Base-by-base conservation (phyloP, 2,797 vertebrate genomes). In the Rhinatrema bivittatum region DNA sequence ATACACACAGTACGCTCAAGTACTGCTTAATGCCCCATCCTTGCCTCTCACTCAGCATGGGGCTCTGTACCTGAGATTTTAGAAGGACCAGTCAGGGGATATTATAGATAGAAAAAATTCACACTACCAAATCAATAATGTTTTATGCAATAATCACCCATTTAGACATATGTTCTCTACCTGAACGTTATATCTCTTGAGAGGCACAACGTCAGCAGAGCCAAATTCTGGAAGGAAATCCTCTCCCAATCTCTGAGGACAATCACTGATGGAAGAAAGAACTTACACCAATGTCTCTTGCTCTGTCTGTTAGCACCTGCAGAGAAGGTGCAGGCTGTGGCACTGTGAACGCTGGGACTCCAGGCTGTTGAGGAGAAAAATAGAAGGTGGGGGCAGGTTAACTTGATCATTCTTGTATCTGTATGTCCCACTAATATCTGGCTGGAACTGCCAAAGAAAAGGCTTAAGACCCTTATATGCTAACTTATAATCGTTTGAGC, bases 261-360 rank as follows among this genome's bases (percentile, higher is more conserved):
- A 16, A 7, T 11, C 3, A n/a, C n/a, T n/a, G n/a, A n/a, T n/a
- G n/a, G n/a, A n/a, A n/a, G 17, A 3, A 14, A 16, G 8, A 10
- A 36, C 87, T 89, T 51, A 96, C 94, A 16, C 56, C 52, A 1
- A 56, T 70, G 45, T 94, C 86, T 56, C 61, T 69, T 2, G 93
- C 90, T 12, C 88, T 48, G n/a, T 86, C 77, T 37, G 51, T 64
- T 29, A 97, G 84, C 33, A 94, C 85, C 0, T 60, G 67, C 82
- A 91, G 73, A 0, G 94, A 68, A 1, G 60, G 71, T 2, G 91
- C 87, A 0, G 82, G 86, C 55, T 98, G 95, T 0, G 44, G 76
- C 42, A 92, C 84, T 0, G 91, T 96, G 60, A 95, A 96, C 0
- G 94, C 94, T 0, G 93, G 91, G 44, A 97, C 90, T 0, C 79